Evolutionary conservation across 2,113 vertebrate species (phyloP), one percentile per base, ranked within the genome.

Genomic region (Herpailurus yagouaroundi): DNA sequence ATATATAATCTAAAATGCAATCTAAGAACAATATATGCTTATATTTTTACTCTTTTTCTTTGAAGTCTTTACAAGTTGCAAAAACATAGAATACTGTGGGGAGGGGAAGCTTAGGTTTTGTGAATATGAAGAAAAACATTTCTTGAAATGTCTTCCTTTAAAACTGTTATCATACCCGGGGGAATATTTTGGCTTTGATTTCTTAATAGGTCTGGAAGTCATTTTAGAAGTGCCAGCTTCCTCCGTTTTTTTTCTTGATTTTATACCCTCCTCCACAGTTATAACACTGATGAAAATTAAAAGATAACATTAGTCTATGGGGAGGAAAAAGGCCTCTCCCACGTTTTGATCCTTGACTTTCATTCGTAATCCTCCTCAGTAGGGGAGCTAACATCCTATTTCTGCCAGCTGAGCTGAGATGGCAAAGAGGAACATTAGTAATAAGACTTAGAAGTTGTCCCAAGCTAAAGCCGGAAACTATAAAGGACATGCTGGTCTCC

Each of bases 171-270:
- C 18, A 71, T 94, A 94, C n/a, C 87, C 68, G 66, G 68, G 60
- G 41, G 7, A 57, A 68, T 96, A 63, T 94, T 97, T 97, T 93
- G 94, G 60, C 92, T 98, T 80, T 94, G 84, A 97, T 96, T 18
- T 73, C 74, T 95, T 95, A 90, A 69, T 91, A 50, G 25, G 5
- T 76, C 74, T 94, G 83, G 41, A 92, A 96, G 76, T 76, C 55
- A 90, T 91, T 95, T 29, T 84, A 52, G 71, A 97, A 95, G 19
- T 31, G 1, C 10, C 89, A 69, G 19, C 48, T 95, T 90, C 68
- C 36, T 52, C 55, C 55, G 38, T 83, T 89, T 29, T 64, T 84
- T 89, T 89, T 52, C 23, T 74, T 50, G 45, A 91, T 90, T 92
- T 45, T 57, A n/a, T 29, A 27, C 50, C 66, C 69, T 89, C 25